These are phyloP conservation scores for Spheniscus humboldti DNA, from an alignment of 2,797 vertebrate species.

Conservation along the genomic window DNA sequence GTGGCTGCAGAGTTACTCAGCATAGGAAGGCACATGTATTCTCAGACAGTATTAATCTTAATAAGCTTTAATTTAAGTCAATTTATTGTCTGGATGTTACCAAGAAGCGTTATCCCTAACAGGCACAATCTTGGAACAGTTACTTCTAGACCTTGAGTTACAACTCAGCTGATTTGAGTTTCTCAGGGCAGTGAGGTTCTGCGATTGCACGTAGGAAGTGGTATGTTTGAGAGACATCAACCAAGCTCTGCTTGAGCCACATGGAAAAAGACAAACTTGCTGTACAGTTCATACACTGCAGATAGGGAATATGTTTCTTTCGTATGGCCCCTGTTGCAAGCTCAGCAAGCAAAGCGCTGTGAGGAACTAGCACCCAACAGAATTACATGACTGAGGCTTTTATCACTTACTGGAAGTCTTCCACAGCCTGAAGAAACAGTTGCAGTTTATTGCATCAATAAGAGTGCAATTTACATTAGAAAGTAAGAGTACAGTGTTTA, in stretches of 20 bases:
- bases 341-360: background rate
- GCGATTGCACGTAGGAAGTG: accelerated
- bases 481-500: conserved; percentile 3
- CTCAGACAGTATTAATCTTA: background rate
- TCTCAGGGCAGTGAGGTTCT: background rate
- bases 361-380: background rate
- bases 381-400: conserved; percentile 9
- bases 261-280: background rate
- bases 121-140: background rate
- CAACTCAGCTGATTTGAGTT: background rate
- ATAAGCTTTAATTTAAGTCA: background rate
- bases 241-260: background rate
- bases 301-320: background rate
- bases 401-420: conserved; percentile 24
- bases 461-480: conserved; percentile 12
- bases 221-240: background rate
- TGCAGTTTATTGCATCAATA: conserved; percentile 37
- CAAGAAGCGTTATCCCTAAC: background rate
- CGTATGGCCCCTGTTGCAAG: background rate
- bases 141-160: background rate
- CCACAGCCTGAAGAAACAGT: background rate
- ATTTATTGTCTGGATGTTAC: background rate
- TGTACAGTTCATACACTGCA: background rate
- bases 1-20: background rate
- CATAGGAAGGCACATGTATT: background rate